Evolutionary conservation across 2,797 vertebrate genomes (phyloP), one percentile per base, ranked within the genome.

Genomic region (Cyclopterus lumpus): DNA sequence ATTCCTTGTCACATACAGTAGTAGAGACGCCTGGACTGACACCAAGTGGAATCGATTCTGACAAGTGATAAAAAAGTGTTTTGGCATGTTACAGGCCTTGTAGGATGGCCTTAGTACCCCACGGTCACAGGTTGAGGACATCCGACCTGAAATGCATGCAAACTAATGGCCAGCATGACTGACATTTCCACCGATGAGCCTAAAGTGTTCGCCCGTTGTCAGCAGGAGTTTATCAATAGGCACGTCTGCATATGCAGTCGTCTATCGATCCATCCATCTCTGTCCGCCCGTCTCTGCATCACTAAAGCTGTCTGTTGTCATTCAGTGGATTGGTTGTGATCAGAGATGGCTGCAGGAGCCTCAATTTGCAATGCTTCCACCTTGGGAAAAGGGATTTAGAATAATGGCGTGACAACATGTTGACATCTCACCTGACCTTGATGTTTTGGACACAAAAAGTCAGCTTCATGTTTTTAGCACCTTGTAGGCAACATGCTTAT

Each of bases 181-280:
- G 94, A 94, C 92, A 60, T 89, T 91, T 94, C 88, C 91, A 83
- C 88, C 88, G 67, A 94, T 93, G 93, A 93, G 91, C 91, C 90
- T 90, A 91, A 93, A 95, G 93, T 94, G 93, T 93, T 93, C 78
- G 89, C 73, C 91, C 32, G 89, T 91, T 94, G 94, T 95, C 94
- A 94, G 93, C 93, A 92, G 88, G 92, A 92, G 93, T 94, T 94
- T 94, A 94, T 95, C 93, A 94, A 92, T 94, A 93, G 91, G 91
- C 92, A 89, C 69, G 92, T 93, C 93, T 88, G 87, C 91, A 92
- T 93, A 92, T 91, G 91, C 91, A 77, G 89, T 92, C 83, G 78
- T 89, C 90, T 90, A 94, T 95, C 79, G 91, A 94, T 94, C 93
- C 89, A 86, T 93, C 92, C 88, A 85, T 93, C 93, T 91, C 91